These are phyloP conservation scores for Dromococcyx pavoninus DNA, from an alignment of 2,797 vertebrate species.

Conservation along the genomic window DNA sequence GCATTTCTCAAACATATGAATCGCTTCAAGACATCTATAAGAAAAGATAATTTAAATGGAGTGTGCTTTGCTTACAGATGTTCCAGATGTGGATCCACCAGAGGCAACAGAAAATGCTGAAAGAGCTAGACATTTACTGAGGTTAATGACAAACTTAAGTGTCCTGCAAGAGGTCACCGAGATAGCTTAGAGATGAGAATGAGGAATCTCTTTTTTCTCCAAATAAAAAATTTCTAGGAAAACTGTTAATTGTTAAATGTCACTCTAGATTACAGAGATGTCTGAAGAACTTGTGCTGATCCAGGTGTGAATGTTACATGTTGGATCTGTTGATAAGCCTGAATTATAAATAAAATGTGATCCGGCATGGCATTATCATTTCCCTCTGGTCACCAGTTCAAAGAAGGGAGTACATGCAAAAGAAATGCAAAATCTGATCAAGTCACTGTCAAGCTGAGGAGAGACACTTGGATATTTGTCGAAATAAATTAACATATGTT, in stretches of 20 bases:
- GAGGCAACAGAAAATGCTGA: not conserved
- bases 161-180: not conserved
- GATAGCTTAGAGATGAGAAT: not conserved
- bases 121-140: not conserved
- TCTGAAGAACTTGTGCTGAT: not conserved
- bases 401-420: not conserved
- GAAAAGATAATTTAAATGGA: not conserved
- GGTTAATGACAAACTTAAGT: not conserved
- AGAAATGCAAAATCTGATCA: not conserved
- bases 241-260: not conserved
- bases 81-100: not conserved
- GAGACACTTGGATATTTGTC: not conserved
- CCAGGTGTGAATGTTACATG: not conserved
- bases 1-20: not conserved
- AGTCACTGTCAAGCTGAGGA: not conserved
- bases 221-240: not conserved
- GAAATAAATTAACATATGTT: constrained; percentile 43
- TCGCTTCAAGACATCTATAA: not conserved
- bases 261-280: not conserved
- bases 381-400: not conserved
- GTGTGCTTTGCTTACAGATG: not conserved
- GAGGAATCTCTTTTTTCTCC: not conserved
- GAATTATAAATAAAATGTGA: not conserved
- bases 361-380: not conserved
- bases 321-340: not conserved